phyloP scores from a whole-genome alignment of 2,113 vertebrate genomes.

The Boulengerochromis microlepis region DNA sequence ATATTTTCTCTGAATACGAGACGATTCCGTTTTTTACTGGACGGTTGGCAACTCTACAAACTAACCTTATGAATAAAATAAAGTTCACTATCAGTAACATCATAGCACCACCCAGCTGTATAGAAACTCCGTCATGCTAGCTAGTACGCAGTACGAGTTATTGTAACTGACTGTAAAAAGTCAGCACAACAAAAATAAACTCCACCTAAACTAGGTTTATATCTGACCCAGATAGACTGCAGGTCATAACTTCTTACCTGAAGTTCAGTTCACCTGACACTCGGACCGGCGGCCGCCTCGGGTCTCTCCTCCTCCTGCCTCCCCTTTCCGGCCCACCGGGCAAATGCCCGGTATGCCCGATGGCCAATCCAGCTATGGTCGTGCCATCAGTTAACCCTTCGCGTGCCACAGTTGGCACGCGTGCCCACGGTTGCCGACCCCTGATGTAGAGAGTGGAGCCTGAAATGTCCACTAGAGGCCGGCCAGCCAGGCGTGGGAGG shows the following conservation, averaged over 20 bases:
- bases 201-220: not conserved
- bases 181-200: fast-evolving
- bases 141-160: fast-evolving
- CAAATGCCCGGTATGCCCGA: no score
- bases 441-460: not conserved
- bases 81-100: not conserved
- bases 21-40: fast-evolving
- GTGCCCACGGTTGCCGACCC: not conserved
- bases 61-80: not conserved
- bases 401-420: no score
- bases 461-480: not conserved
- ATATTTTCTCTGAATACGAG: fast-evolving
- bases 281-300: fast-evolving
- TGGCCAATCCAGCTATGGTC: not conserved
- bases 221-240: fast-evolving
- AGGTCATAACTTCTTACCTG: fast-evolving
- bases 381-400: not conserved
- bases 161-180: not conserved
- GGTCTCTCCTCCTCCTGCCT: fast-evolving
- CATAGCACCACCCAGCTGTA: fast-evolving
- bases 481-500: not conserved
- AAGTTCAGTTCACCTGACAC: fast-evolving
- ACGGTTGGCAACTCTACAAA: fast-evolving
- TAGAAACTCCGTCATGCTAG: fast-evolving
- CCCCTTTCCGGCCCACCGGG: not conserved